Base-by-base conservation (phyloP, 2,113 vertebrate species). In the Anoura caudifer region DNA sequence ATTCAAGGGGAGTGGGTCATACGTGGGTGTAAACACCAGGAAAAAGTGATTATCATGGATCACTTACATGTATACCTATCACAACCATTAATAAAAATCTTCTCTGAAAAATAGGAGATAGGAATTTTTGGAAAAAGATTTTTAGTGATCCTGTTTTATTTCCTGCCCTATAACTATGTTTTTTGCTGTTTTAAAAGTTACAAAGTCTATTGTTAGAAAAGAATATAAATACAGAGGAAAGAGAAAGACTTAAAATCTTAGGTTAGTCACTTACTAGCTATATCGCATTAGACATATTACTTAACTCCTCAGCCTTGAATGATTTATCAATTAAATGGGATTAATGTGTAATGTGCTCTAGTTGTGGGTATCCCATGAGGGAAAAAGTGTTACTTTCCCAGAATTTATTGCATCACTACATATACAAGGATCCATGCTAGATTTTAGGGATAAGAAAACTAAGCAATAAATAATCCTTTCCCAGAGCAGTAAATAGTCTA, bases 281-380 rank as follows among this genome's bases (percentile, higher is more conserved):
- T 50, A 50, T 70, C 61, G 36, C 6, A 19, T 67, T 92, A 50
- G 16, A n/a, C 15, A 63, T 31, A 4, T 86, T 95, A 56, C 28
- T 61, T 88, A 93, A 73, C 82, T 6, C 19, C 22, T 82, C 41
- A 75, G 7, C 9, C 5, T 76, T 63, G 9, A 59, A 41, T 41
- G 77, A 56, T 61, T 76, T 95, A 86, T 72, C 52, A 72, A 3
- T 61, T 86, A 88, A 73, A 69, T 81, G 13, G 4, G 22, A 73
- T 94, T 86, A 76, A 95, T 72, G 65, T 31, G 36, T 85, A 85
- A 59, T 70, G 63, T 24, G 17, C 79, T 26, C 31, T 61, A 19
- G 31, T 16, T 31, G 17, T 47, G 13, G 11, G 36, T 36, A 54
- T 54, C 28, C 15, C 73, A 16, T 84, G 50, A 85, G 8, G 14